Percentiles rank a stretch among this genome's conserved stretches.
These are phyloP conservation scores for Xestobium rufovillosum DNA, from an alignment of 2,888 invertebrate species.

Conservation along the genomic window DNA sequence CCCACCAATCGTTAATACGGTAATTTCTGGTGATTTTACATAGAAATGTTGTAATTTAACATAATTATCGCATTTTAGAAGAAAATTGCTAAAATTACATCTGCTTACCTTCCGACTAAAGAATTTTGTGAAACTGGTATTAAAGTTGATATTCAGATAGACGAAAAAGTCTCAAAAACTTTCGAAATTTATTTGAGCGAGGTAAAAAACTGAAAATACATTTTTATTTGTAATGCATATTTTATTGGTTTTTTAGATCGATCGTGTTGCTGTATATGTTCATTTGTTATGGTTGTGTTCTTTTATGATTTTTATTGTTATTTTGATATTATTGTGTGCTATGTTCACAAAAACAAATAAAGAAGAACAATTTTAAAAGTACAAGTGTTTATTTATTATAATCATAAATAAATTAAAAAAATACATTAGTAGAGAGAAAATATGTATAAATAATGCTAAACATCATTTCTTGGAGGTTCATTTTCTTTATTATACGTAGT, in stretches of 20 bases:
- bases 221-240: neutral
- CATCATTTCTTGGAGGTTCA: constrained; percentile 14
- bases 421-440: neutral
- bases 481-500: constrained; percentile 31
- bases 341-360: constrained; percentile 14
- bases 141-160: neutral
- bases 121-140: neutral
- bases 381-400: neutral
- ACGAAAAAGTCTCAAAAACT: neutral
- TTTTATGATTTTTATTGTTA: constrained; percentile 18
- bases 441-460: neutral
- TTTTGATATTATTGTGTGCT: constrained; percentile 19
- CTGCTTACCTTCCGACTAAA: too few species aligned
- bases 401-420: neutral
- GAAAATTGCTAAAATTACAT: too few species aligned
- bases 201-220: neutral
- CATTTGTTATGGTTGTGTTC: constrained; percentile 11
- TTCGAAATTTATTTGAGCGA: constrained; percentile 1
- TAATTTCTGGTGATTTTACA: too few species aligned
- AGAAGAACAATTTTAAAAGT: neutral
- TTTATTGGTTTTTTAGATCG: constrained; percentile 10
- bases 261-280: constrained; percentile 12
- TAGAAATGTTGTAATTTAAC: too few species aligned
- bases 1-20: too few species aligned
- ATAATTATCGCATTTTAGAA: too few species aligned